A percentile compares a stretch with the other conserved stretches of the same genome.
Conservation (phyloP, 1,140 invertebrate genomes). For the Caenorhabditis inopinata region DNA sequence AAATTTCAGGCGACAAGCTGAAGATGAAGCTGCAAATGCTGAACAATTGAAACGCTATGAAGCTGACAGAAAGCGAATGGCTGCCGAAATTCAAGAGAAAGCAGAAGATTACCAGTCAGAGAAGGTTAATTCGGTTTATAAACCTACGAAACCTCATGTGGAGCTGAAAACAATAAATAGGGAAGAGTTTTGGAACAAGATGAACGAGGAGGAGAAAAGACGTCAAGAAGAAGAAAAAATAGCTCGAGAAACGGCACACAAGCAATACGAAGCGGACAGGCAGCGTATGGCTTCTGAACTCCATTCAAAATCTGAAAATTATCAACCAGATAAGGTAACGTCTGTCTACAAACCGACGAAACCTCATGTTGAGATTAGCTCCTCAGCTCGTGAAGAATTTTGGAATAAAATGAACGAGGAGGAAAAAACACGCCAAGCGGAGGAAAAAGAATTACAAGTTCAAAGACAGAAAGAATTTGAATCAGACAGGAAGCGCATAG, state of each 20-base stretch:
- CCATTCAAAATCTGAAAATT: slow-evolving; percentile 51
- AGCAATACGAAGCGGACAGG: neutral
- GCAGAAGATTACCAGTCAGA: neutral
- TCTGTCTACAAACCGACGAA: slow-evolving; percentile 19
- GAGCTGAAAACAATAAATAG: slow-evolving; percentile 52
- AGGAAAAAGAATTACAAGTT: slow-evolving; percentile 34
- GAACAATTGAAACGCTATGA: neutral
- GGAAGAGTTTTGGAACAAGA: slow-evolving; percentile 57
- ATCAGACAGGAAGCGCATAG: slow-evolving; percentile 46
- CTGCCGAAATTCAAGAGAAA: neutral
- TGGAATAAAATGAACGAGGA: slow-evolving; percentile 53
- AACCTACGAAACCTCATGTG: slow-evolving; percentile 11
- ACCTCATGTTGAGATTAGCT: slow-evolving; percentile 49
- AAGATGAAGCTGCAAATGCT: neutral
- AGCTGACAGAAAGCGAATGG: neutral
- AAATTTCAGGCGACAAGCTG: neutral
- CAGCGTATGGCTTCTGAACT: slow-evolving; percentile 44
- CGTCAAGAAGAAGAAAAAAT: neutral
- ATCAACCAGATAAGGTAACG: slow-evolving; percentile 42
- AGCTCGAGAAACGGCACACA: neutral
- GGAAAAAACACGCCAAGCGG: neutral
- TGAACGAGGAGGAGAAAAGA: slow-evolving; percentile 43
- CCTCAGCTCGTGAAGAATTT: slow-evolving; percentile 56
- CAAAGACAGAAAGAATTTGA: slow-evolving; percentile 52
- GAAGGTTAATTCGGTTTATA: slow-evolving; percentile 7